Base-by-base conservation (phyloP, 2,888 invertebrate species). In the Caenorhabditis sp. region DNA sequence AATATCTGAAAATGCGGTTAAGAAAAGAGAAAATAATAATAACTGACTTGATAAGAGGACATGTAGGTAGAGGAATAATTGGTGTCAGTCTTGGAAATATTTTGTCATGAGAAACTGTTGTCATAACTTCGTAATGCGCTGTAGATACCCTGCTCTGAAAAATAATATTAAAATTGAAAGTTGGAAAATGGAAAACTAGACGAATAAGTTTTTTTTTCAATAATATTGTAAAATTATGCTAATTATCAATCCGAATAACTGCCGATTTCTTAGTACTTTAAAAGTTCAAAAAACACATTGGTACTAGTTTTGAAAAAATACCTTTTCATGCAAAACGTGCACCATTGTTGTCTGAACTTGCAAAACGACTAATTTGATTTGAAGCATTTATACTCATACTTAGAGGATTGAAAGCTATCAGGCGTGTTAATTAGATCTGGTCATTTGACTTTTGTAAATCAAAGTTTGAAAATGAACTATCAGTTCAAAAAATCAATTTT, bases 1-100 rank as follows among this genome's bases (percentile, higher is more conserved):
- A 83, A 35, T 64, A 76, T 67, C 78, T 79, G 61, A 51, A 69
- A 37, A 26, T n/a, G n/a, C n/a, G n/a, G n/a, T n/a, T n/a, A n/a
- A n/a, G n/a, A n/a, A n/a, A n/a, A n/a, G n/a, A n/a, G n/a, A n/a
- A n/a, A n/a, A n/a, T n/a, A n/a, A n/a, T n/a, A n/a, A n/a, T 22
- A n/a, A 18, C 68, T 50, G 13, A 68, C 72, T 62, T 76, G 13
- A 64, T 55, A 13, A 81, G 22, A n/a, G 60, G 50, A 47, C 81
- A 81, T 15, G 67, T 56, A 0, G 55, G 1, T 37, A 72, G 40
- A 1, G 76, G 61, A 4, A 32, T 35, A 1, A 77, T 22, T 15
- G 50, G 67, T 18, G 44, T 82, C 20, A 78, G 37, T 8, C 22
- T 60, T n/a, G 82, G 61, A 55, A 82, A 82, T 18, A 82, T 78